Percentiles rank a stretch among this genome's conserved stretches.
Conservation (phyloP, 2,113 vertebrate species). For the Xiphophorus maculatus region DNA sequence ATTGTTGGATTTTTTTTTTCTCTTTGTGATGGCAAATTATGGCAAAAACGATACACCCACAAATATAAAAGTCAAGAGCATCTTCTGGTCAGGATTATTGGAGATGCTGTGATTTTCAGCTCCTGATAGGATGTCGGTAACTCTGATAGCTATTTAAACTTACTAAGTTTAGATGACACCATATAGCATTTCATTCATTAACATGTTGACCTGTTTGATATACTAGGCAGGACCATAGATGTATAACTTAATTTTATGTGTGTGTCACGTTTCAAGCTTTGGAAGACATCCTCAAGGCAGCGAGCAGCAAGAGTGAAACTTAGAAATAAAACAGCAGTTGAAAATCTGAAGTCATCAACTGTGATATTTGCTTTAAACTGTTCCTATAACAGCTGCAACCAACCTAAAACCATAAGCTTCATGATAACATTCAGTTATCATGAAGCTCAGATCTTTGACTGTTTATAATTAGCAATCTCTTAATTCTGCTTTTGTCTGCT, state of each 20-base stretch:
- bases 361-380: background rate
- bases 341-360: background rate
- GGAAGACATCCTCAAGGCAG: too few species aligned
- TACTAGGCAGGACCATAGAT: too few species aligned
- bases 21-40: too few species aligned
- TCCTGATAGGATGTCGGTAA: conserved; percentile 6
- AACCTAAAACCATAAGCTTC: background rate
- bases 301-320: background rate
- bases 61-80: conserved; percentile 7
- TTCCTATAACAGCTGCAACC: background rate
- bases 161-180: too few species aligned
- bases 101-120: conserved; percentile 31
- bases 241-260: too few species aligned
- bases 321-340: background rate
- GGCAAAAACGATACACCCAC: background rate
- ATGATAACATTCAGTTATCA: background rate
- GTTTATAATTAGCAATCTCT: background rate
- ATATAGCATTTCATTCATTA: too few species aligned
- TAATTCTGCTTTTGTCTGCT: background rate
- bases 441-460: background rate
- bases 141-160: conserved; percentile 9
- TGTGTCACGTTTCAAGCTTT: too few species aligned
- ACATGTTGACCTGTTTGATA: too few species aligned
- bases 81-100: conserved; percentile 11
- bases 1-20: too few species aligned